These are phyloP conservation scores for Cheilosia soror DNA, from an alignment of 2,888 invertebrate species.

Conservation along the genomic window DNA sequence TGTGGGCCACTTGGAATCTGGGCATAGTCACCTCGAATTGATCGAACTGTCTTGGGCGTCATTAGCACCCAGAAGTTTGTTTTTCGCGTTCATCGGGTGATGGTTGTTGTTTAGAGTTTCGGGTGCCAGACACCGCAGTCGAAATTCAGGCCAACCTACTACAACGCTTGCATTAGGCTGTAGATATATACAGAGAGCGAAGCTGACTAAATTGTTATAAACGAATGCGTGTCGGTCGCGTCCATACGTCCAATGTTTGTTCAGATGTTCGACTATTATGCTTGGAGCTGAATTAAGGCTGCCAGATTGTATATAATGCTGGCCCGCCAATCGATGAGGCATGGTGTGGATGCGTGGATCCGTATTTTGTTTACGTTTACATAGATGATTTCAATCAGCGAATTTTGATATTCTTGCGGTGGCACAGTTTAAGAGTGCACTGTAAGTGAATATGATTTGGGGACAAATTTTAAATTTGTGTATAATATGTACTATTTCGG, in stretches of 20 bases:
- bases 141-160: slow-evolving; percentile 65
- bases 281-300: slow-evolving; percentile 66
- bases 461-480: no score
- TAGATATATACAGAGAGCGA: not conserved
- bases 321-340: slow-evolving; percentile 24
- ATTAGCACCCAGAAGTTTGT: slow-evolving; percentile 70
- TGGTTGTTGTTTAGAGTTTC: slow-evolving; percentile 70
- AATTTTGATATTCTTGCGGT: no score
- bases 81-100: slow-evolving; percentile 51
- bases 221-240: slow-evolving; percentile 16
- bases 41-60: slow-evolving; percentile 64
- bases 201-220: slow-evolving; percentile 35
- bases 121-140: slow-evolving; percentile 70
- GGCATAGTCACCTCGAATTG: slow-evolving; percentile 54
- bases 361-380: slow-evolving; percentile 50
- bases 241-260: slow-evolving; percentile 64
- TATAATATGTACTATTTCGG: no score
- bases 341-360: slow-evolving; percentile 14
- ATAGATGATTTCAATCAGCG: no score
- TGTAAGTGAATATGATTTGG: no score
- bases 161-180: slow-evolving; percentile 41
- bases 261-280: slow-evolving; percentile 69
- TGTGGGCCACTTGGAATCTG: slow-evolving; percentile 69
- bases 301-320: slow-evolving; percentile 45
- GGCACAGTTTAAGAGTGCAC: no score